These are phyloP conservation scores for Passer domesticus DNA, from an alignment of 2,113 vertebrate genomes.

Conservation along the genomic window DNA sequence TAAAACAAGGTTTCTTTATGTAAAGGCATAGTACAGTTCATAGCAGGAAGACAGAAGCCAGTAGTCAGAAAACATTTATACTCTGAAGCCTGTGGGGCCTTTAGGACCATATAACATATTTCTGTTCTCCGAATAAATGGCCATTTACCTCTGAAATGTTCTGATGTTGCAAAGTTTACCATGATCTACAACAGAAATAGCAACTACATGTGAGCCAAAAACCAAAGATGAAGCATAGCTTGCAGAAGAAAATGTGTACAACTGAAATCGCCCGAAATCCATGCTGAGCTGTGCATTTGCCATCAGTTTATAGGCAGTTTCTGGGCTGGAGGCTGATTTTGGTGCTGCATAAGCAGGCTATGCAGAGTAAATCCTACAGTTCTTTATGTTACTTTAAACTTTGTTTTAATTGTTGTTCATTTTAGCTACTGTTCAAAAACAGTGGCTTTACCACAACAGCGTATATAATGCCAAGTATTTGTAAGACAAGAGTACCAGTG, in stretches of 20 bases:
- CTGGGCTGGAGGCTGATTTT: background rate
- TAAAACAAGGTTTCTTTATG: constrained; percentile 34
- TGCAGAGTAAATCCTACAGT: background rate
- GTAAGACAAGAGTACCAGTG: background rate
- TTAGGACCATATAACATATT: constrained; percentile 36
- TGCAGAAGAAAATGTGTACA: background rate
- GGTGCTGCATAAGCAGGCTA: background rate
- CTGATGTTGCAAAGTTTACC: background rate
- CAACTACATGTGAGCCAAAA: background rate
- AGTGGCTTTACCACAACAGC: background rate
- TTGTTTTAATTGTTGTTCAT: background rate
- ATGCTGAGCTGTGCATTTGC: background rate
- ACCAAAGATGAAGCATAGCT: background rate
- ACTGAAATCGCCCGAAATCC: background rate
- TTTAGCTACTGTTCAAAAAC: background rate
- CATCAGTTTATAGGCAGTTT: background rate
- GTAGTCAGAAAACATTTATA: background rate
- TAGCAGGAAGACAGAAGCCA: background rate
- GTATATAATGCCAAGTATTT: background rate
- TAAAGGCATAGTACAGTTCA: background rate
- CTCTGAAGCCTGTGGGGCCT: constrained; percentile 45
- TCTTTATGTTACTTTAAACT: background rate
- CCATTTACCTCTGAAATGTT: background rate
- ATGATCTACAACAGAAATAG: background rate
- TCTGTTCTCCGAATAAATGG: constrained; percentile 22